Evolutionary conservation across 2,113 vertebrate genomes (phyloP).

Genomic region (Tenebrosternarchus preto): DNA sequence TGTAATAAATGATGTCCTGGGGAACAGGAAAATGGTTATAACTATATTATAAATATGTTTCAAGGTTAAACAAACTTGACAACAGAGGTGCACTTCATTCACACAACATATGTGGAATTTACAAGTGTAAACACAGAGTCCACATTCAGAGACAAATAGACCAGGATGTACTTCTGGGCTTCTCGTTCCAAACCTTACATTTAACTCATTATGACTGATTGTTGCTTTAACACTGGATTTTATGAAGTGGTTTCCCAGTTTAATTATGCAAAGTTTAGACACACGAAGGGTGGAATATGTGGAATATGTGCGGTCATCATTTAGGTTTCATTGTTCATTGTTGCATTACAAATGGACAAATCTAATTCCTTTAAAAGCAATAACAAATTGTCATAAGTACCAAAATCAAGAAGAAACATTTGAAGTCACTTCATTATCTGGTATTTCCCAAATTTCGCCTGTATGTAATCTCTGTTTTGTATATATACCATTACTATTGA

Average conservation of each 20-base stretch:
- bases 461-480: constrained; percentile 5
- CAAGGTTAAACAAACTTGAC: background rate
- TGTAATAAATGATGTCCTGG: background rate
- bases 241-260: too few species aligned
- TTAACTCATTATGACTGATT: too few species aligned
- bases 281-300: too few species aligned
- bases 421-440: background rate
- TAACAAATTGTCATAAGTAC: too few species aligned
- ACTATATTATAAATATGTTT: background rate
- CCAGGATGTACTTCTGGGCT: background rate
- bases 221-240: too few species aligned
- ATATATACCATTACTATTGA: background rate
- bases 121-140: background rate
- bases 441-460: background rate
- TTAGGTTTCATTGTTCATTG: too few species aligned
- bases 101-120: background rate
- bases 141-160: background rate
- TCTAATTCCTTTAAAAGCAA: too few species aligned
- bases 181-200: too few species aligned
- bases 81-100: background rate
- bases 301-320: too few species aligned
- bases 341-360: too few species aligned
- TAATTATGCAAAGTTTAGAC: too few species aligned
- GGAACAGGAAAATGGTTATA: background rate
- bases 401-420: background rate